Base-by-base conservation (phyloP, 2,888 invertebrate species). In the Tuta absoluta region DNA sequence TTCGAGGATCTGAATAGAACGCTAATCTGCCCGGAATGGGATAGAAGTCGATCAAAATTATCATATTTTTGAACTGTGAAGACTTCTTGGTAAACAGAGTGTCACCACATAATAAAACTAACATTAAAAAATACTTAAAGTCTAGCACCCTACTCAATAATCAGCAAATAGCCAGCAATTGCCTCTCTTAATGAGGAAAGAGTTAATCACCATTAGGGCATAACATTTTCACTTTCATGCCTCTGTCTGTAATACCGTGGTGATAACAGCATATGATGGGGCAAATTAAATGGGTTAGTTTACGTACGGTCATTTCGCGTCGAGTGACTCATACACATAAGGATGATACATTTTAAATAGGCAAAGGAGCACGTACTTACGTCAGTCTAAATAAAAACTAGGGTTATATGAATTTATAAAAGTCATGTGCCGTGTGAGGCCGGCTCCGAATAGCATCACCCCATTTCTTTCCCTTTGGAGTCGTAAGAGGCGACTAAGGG, bases 101-200 rank as follows among this genome's bases (percentile, higher is more conserved):
- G n/a, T n/a, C n/a, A n/a, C n/a, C n/a, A n/a, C n/a, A n/a, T n/a
- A n/a, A n/a, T n/a, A n/a, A n/a, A 17, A 17, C n/a, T 17, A 45
- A 45, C 3, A 5, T 14, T 17, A 45, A 45, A 45, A 45, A 45
- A n/a, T 4, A 45, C n/a, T 45, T 17, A 4, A 45, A 45, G n/a
- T 33, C 33, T 19, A 21, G 11, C 51, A 53, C 51, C 24, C 51
- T 14, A 12, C 23, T 5, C 11, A 21, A 14, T 53, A 53, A 14
- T 53, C 8, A 33, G 17, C n/a, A 33, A 56, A 60, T 60, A 10
- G 45, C 21, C 24, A 10, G 17, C 28, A 45, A 8, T 60, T 19
- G 24, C 12, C 0, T 5, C 72, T 69, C 75, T 72, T 84, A 85
- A 85, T 80, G 75, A 83, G 84, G 84, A 85, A 79, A 82, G 72